These are phyloP conservation scores for Danio tinwini DNA, from an alignment of 2,797 vertebrate species.

Conservation along the genomic window DNA sequence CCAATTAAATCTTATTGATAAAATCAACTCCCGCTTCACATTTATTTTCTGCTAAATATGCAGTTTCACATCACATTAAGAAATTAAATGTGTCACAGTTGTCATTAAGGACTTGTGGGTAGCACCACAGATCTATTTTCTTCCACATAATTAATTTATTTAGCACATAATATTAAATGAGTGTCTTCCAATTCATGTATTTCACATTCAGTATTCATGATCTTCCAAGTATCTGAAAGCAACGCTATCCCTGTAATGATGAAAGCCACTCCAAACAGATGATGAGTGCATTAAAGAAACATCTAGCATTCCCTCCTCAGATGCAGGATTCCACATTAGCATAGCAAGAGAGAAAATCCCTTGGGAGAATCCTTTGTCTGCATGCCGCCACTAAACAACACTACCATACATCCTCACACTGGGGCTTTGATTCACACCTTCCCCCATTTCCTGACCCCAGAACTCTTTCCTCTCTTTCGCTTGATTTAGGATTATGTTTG, in stretches of 20 bases:
- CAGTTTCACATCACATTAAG: not conserved
- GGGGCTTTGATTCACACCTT: constrained; percentile 43
- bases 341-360: constrained; percentile 60
- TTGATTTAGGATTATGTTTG: constrained; percentile 39
- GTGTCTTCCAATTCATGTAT: not conserved
- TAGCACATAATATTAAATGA: not conserved
- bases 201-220: not conserved
- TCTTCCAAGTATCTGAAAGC: constrained; percentile 16
- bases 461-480: constrained; percentile 36
- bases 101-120: not conserved
- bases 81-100: constrained; percentile 2
- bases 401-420: constrained; percentile 35
- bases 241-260: constrained; percentile 19
- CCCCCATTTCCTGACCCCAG: constrained; percentile 55
- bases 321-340: constrained; percentile 52
- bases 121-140: not conserved
- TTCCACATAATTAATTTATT: not conserved
- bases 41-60: constrained; percentile 6
- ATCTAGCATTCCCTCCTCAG: constrained; percentile 11
- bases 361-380: constrained; percentile 64
- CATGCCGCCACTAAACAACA: constrained; percentile 58
- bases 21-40: not conserved
- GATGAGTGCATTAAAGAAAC: constrained; percentile 41
- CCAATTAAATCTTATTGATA: not conserved
- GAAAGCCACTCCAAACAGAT: constrained; percentile 41